phyloP scores from a whole-genome alignment of 2,113 vertebrate genomes.

The Ardeotis arabs region DNA sequence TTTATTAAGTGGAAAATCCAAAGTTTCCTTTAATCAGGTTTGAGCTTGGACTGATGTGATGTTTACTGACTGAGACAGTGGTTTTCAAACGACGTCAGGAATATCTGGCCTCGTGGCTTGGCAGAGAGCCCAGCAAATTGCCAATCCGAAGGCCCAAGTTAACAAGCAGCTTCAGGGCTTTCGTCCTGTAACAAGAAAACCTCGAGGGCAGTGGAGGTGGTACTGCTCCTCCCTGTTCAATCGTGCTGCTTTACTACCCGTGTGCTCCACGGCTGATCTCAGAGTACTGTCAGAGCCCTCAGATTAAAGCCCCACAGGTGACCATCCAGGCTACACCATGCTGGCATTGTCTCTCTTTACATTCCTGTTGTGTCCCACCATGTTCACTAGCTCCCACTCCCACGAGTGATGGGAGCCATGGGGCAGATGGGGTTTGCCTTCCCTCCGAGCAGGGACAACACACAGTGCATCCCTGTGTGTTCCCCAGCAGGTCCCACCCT shows the following conservation, averaged over 20 bases:
- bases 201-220: constrained; percentile 3
- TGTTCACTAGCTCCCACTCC: not conserved
- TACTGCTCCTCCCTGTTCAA: not conserved
- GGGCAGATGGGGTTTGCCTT: not conserved
- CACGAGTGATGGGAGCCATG: not conserved
- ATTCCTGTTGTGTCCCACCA: not conserved
- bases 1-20: constrained; percentile 49
- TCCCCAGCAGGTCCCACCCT: not conserved
- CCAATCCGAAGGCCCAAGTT: constrained; percentile 20
- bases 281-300: fast-evolving
- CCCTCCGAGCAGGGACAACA: not conserved
- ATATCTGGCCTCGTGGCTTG: constrained; percentile 49
- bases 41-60: constrained; percentile 58
- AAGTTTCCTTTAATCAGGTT: constrained; percentile 52
- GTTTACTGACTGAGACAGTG: constrained; percentile 37
- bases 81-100: constrained; percentile 25
- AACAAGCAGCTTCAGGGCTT: not conserved
- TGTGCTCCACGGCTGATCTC: not conserved
- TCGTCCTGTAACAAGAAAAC: not conserved
- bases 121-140: constrained; percentile 47
- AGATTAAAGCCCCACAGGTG: not conserved
- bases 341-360: not conserved
- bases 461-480: not conserved
- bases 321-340: not conserved
- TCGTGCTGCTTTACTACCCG: not conserved